Evolutionary conservation across 92 coral and sea anemone species (phyloP), one percentile per base, ranked within the genome.

Genomic region (Micromussa lordhowensis): DNA sequence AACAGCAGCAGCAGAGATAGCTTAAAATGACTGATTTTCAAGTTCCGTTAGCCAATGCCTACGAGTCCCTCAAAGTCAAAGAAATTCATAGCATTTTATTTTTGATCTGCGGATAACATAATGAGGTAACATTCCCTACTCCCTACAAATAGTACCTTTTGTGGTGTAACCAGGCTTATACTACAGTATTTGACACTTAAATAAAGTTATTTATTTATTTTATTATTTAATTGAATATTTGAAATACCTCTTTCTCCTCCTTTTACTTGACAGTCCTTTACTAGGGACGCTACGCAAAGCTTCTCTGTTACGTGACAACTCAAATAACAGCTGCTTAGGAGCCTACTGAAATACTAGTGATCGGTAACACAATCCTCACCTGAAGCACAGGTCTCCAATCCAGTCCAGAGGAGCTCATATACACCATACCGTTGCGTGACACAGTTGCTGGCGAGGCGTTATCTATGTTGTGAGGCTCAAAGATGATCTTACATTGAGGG

Each of bases 401-500:
- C 79, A 95, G 83, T 1, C 98, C 98, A 73, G 98, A 95, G 0
- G 98, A 95, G 87, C 98, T 95, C 98, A 95, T 95, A 88, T 95
- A 95, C 82, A 95, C 98, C 98, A 95, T 95, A 3, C 98, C 98
- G 91, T 95, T 95, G 74, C 98, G 94, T 59, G 98, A 95, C 87
- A 95, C 98, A 3, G 98, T 95, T 35, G 98, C 98, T 5, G 98
- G 98, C 32, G 98, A 95, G 1, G 98, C 98, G 55, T 95, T 95
- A 68, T 95, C 98, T 6, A 95, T 95, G 88, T 95, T 95, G 91
- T 95, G 98, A 26, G 98, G 98, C 57, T 95, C 98, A 85, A 95
- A 95, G 66, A 95, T 91, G 89, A 95, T 95, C 87, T 95, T 95
- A 79, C 98, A 95, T 80, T 95, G 98, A 22, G 98, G 98, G 4